Conservation (phyloP, 92 coral and sea anemone species). For the Plumapathes pennacea region DNA sequence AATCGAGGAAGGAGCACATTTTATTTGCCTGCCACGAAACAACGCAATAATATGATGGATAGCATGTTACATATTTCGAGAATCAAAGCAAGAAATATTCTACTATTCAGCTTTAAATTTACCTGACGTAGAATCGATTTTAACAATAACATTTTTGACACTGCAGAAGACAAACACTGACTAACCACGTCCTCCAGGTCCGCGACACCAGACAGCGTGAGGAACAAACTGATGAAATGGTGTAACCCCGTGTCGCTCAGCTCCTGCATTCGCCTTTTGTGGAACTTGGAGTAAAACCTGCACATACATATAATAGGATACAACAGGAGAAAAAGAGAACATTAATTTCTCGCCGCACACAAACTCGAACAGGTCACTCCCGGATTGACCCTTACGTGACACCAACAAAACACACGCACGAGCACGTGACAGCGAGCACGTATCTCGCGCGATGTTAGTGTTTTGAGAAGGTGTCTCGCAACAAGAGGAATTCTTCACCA, state of each 20-base stretch:
- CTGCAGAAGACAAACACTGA: neutral
- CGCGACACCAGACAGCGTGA: constrained; percentile 86
- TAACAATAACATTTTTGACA: neutral
- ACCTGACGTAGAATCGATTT: neutral
- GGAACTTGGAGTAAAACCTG: constrained; percentile 97
- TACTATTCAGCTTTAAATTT: too few relatives aligned
- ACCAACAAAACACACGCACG: too few relatives aligned
- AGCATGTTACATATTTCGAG: neutral
- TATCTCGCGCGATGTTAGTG: too few relatives aligned
- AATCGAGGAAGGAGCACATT: constrained; percentile 90
- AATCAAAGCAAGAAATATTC: neutral
- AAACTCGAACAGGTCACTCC: too few relatives aligned
- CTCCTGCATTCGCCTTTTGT: constrained; percentile 95
- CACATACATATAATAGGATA: neutral
- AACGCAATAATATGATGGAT: neutral
- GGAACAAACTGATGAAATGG: constrained; percentile 81
- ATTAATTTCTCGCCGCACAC: too few relatives aligned
- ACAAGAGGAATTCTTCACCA: too few relatives aligned
- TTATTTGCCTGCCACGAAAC: constrained; percentile 70
- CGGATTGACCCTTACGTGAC: too few relatives aligned
- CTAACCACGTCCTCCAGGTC: constrained; percentile 98
- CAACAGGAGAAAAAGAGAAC: too few relatives aligned
- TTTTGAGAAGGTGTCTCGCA: too few relatives aligned
- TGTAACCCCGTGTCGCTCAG: constrained; percentile 78
- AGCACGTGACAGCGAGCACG: too few relatives aligned